These are phyloP conservation scores for Orgyia antiqua DNA, from an alignment of 2,888 invertebrate genomes.

Conservation along the genomic window DNA sequence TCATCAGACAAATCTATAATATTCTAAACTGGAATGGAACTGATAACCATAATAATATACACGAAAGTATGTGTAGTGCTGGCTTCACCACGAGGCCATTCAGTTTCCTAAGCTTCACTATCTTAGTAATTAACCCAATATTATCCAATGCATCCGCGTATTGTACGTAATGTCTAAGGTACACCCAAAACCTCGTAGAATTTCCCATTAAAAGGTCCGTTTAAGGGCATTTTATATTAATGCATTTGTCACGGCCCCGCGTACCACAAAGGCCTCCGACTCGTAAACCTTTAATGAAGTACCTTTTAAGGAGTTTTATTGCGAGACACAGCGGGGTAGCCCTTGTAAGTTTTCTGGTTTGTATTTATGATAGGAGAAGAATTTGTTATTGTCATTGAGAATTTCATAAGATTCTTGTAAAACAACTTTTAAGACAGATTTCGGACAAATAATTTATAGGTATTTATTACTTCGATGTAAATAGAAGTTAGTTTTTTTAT, in stretches of 20 bases:
- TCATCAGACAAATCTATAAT: too few species aligned
- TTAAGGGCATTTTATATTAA: constrained; percentile 29
- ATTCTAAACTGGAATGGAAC: too few species aligned
- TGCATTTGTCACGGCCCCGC: constrained; percentile 40
- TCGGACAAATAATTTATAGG: too few species aligned
- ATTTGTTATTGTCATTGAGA: constrained; percentile 1
- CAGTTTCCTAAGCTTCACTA: too few species aligned
- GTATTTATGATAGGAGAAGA: constrained; percentile 2
- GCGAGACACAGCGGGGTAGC: constrained; percentile 31
- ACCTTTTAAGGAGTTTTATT: constrained; percentile 18
- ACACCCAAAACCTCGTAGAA: constrained; percentile 15
- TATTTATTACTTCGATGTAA: too few species aligned
- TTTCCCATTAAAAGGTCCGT: constrained; percentile 29
- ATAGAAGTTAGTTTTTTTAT: too few species aligned
- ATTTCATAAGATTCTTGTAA: constrained; percentile 2
- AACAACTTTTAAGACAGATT: background rate
- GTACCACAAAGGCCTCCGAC: constrained; percentile 34
- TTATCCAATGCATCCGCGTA: too few species aligned
- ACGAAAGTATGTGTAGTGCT: too few species aligned
- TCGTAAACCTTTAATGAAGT: constrained; percentile 57
- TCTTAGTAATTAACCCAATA: too few species aligned
- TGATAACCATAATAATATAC: too few species aligned
- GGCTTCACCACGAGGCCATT: too few species aligned
- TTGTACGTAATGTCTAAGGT: too few species aligned
- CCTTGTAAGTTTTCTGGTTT: constrained; percentile 1